Base-by-base conservation (phyloP, 2,888 invertebrate genomes). In the Ormyrus thymus region DNA sequence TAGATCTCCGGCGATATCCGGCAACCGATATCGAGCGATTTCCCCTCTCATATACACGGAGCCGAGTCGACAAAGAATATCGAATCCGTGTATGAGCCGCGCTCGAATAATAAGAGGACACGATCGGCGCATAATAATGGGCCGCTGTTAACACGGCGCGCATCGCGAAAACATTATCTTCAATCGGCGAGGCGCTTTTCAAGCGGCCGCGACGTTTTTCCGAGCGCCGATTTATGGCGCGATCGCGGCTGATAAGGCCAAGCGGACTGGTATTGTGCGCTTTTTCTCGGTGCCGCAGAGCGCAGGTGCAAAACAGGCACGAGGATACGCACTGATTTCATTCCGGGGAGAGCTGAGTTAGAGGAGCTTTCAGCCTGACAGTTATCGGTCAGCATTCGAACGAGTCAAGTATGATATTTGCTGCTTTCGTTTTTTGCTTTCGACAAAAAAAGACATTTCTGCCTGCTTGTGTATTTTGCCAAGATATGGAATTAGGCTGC, bases 151-250 rank as follows among this genome's bases (percentile, higher is more conserved):
- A 77, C 77, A 72, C 56, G 53, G 59, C 48, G 55, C 77, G 45
- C 66, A 58, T 77, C 77, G 61, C 66, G 72, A 72, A 70, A 77
- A 77, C 77, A 72, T 77, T 66, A 77, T 72, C 72, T 77, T 66
- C 66, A 53, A 77, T 77, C 77, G 29, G 66, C 48, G 48, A 9
- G n/a, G 13, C n/a, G 62, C 13, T 48, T 46, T 71, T 50, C 61
- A 45, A 65, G 7, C 74, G 74, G 10, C 45, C 64, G 48, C 45
- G 15, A 11, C 53, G 66, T 29, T 66, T n/a, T 66, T 53, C 11
- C n/a, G 29, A 7, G 43, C n/a, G 58, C 7, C 50, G 13, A 53
- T 62, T 11, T 72, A 53, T 53, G 29, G 53, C 13, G 11, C 69
- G 48, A 56, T 45, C 13, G 48, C 58, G 65, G 46, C 58, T 66